These are phyloP conservation scores for Ahaetulla prasina DNA, from an alignment of 2,113 vertebrate species.

Conservation along the genomic window DNA sequence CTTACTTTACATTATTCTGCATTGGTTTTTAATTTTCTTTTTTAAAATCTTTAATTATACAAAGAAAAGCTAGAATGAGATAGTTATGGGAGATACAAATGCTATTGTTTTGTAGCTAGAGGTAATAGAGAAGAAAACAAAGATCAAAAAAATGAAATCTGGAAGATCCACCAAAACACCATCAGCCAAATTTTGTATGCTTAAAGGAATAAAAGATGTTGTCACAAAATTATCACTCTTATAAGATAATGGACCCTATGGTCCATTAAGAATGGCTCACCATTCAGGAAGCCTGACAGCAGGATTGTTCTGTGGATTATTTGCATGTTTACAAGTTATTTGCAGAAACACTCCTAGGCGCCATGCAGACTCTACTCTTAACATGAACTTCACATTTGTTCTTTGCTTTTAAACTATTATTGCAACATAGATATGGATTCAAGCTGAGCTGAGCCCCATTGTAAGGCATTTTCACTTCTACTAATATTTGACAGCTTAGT, in stretches of 20 bases:
- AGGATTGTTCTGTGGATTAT: background rate
- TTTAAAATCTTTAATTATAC: background rate
- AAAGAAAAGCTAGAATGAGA: background rate
- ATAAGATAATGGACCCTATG: background rate
- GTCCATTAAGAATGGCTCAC: background rate
- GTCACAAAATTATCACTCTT: background rate
- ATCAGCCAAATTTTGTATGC: background rate
- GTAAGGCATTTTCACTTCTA: background rate
- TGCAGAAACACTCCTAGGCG: background rate
- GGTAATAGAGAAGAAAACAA: background rate
- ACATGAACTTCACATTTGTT: background rate
- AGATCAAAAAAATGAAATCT: background rate
- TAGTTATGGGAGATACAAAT: background rate
- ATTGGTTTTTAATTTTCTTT: background rate
- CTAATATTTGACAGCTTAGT: slow-evolving; percentile 14
- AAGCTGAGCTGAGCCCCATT: background rate
- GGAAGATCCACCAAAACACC: background rate
- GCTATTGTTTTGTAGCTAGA: background rate
- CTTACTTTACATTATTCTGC: background rate
- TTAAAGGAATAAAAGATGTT: background rate
- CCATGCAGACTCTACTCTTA: background rate
- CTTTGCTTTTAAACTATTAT: slow-evolving; percentile 7
- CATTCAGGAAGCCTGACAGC: background rate
- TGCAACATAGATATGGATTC: background rate
- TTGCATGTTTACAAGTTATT: background rate